Evolutionary conservation across 2,797 vertebrate genomes (phyloP), one percentile per base, ranked within the genome.

Genomic region (Bufotes viridis): DNA sequence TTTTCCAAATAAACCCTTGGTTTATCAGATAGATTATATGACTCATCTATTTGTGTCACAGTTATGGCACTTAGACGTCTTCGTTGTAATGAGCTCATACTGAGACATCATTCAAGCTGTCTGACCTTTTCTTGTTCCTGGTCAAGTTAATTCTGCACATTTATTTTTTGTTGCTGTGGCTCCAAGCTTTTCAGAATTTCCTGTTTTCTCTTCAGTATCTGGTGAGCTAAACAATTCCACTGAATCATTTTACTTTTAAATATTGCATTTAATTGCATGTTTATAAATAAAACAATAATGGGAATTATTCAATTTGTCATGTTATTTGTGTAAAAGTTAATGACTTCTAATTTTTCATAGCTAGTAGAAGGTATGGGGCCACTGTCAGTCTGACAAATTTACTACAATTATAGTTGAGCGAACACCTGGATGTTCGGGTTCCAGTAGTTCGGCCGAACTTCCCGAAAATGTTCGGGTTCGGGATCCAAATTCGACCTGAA

Each of bases 81-180:
- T 17, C 61, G 13, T 1, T 22, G 29, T 81, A 87, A 87, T 81
- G 55, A 80, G 78, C 78, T 80, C 55, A 26, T 69, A 57, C 24
- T 81, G 78, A 87, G 51, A 72, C 3, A 58, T 53, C 6, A 13
- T 57, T 86, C 85, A 70, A 72, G 60, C 58, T 86, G 63, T 86
- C 76, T 79, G 76, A 87, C 85, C 85, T 87, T 81, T 80, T 60
- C 63, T 61, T 70, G 65, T 51, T 81, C 63, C 26, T 17, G 65
- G 85, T 81, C 78, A 74, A 70, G 67, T 72, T 67, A 80, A 65
- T 14, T 14, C 49, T 76, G 18, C 49, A 76, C 8, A 76, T 49
- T 76, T 74, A 2, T 1, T 34, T 34, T 2, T 34, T 34, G 29
- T 17, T 53, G 20, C 49, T 74, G 72, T 13, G 8, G 29, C 13